A percentile compares a stretch with the other conserved stretches of the same genome.
phyloP scores from a whole-genome alignment of 2,113 vertebrate genomes.

The Gorsachius goisagi region DNA sequence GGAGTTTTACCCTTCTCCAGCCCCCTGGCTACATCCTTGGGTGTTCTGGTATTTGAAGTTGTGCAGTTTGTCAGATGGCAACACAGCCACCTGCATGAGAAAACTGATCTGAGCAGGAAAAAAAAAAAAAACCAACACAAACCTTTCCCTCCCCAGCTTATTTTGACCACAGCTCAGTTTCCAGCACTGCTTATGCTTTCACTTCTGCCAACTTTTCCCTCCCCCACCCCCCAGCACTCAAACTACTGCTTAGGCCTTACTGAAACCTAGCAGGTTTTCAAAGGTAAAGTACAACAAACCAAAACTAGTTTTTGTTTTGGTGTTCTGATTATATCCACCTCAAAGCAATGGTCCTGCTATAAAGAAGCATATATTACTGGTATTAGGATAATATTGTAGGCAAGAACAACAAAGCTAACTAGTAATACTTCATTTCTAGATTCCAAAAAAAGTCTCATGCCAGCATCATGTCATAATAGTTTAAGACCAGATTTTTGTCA shows the following conservation, averaged over 20 bases:
- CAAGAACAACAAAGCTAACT: background rate
- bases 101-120: background rate
- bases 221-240: background rate
- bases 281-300: background rate
- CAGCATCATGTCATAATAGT: background rate
- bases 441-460: background rate
- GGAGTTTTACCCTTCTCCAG: background rate
- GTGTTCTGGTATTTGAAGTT: background rate
- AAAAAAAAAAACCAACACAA: background rate
- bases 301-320: background rate
- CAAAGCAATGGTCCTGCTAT: background rate
- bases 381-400: background rate
- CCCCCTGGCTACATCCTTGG: background rate
- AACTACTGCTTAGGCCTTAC: background rate
- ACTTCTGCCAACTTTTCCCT: background rate
- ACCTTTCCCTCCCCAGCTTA: background rate
- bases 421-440: background rate
- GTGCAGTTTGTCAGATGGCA: no score
- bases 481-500: background rate
- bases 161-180: background rate
- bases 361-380: background rate
- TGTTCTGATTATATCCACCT: background rate
- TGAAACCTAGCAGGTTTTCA: background rate
- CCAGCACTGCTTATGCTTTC: background rate
- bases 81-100: background rate